Percentiles rank a stretch among this genome's conserved stretches.
Conservation (phyloP, 2,888 invertebrate species). For the Meteorus cinctellus region DNA sequence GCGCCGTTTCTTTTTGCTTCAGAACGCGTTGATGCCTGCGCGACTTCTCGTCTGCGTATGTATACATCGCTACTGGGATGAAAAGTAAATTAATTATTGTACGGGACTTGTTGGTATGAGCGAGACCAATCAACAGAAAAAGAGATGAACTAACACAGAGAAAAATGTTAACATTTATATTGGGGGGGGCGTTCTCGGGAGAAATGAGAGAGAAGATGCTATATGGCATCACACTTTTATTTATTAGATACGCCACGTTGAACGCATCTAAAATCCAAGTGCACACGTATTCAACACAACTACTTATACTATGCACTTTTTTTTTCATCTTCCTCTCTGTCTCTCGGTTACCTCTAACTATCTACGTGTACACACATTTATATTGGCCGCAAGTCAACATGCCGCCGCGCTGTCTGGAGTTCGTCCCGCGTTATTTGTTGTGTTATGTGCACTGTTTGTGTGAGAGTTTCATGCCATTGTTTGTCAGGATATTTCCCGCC, state of each 20-base stretch:
- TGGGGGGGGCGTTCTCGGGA: conserved; percentile 2
- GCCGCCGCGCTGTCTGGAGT: conserved; percentile 51
- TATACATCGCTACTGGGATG: conserved; percentile 19
- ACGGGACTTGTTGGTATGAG: conserved; percentile 21
- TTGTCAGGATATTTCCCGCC: not conserved
- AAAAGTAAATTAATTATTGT: conserved; percentile 47
- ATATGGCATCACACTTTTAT: conserved; percentile 28
- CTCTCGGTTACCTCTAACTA: not conserved
- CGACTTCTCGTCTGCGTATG: not conserved
- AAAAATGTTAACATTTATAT: conserved; percentile 9
- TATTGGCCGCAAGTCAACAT: conserved; percentile 7
- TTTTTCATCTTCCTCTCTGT: not conserved
- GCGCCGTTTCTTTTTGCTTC: conserved; percentile 47
- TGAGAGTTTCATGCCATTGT: conserved; percentile 46
- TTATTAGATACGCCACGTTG: conserved; percentile 44
- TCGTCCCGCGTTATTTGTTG: conserved; percentile 29
- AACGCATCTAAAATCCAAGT: conserved; percentile 24
- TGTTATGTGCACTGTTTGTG: not conserved
- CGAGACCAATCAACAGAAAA: not conserved
- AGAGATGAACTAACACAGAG: not conserved
- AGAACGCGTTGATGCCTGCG: not conserved
- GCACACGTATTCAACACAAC: conserved; percentile 28
- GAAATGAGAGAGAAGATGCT: not conserved
- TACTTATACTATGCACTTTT: conserved; percentile 12
- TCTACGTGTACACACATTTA: not conserved